Conservation (phyloP, 2,113 vertebrate genomes). For the Seriola quinqueradiata region DNA sequence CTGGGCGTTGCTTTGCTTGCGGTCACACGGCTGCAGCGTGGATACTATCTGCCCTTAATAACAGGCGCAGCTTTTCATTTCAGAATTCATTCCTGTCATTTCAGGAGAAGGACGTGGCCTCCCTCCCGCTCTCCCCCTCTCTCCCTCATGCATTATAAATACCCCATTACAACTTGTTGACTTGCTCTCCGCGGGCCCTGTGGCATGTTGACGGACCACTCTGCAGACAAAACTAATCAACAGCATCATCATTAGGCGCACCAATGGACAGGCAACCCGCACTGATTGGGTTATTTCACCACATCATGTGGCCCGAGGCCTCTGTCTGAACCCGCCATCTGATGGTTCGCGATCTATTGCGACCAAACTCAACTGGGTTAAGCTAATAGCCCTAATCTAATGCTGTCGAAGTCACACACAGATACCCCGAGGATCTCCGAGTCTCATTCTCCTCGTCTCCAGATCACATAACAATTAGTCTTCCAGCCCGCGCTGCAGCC, state of each 20-base stretch:
- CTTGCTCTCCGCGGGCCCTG: constrained; percentile 38
- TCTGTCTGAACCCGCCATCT: constrained; percentile 37
- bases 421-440: constrained; percentile 21
- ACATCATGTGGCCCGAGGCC: constrained; percentile 42
- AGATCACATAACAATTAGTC: constrained; percentile 54
- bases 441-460: constrained; percentile 29
- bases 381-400: constrained; percentile 56
- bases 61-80: constrained; percentile 61
- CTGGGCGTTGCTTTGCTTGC: neutral
- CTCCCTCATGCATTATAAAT: constrained; percentile 69
- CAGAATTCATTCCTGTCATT: constrained; percentile 30
- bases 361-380: constrained; percentile 42
- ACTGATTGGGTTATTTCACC: constrained; percentile 67
- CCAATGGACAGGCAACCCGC: constrained; percentile 21
- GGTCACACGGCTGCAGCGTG: constrained; percentile 31
- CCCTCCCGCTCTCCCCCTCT: neutral
- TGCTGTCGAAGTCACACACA: constrained; percentile 27
- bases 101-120: constrained; percentile 35
- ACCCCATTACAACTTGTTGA: constrained; percentile 74
- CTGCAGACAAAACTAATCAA: constrained; percentile 64
- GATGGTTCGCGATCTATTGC: constrained; percentile 20
- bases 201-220: constrained; percentile 59
- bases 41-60: constrained; percentile 50
- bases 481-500: neutral
- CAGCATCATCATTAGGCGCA: constrained; percentile 58